Evolutionary conservation across 2,113 vertebrate species (phyloP).

Genomic region (Hippocampus barbouri): DNA sequence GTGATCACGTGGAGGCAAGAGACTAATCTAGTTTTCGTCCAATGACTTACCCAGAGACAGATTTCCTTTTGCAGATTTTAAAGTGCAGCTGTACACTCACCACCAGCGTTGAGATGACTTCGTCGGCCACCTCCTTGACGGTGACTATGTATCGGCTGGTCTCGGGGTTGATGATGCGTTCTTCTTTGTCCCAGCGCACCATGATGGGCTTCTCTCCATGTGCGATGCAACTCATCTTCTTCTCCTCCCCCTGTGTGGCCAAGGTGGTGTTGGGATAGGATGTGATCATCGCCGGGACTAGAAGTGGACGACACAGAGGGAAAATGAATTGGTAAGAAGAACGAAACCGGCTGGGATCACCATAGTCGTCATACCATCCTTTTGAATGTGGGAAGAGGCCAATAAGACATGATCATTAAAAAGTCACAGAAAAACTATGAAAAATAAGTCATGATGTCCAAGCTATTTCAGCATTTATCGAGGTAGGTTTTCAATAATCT

Average conservation of each 20-base stretch:
- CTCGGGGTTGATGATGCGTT: constrained; percentile 95
- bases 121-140: constrained; percentile 90
- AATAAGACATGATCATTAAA: too few species aligned
- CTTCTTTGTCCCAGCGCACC: constrained; percentile 98
- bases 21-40: background rate
- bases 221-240: constrained; percentile 92
- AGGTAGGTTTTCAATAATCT: too few species aligned
- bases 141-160: constrained; percentile 94
- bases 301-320: constrained; percentile 3
- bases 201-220: constrained; percentile 98
- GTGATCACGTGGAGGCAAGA: background rate
- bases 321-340: background rate
- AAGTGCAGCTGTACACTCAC: constrained; percentile 54
- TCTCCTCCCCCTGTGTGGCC: constrained; percentile 95
- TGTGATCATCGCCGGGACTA: constrained; percentile 99
- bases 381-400: background rate
- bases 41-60: background rate
- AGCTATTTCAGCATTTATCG: too few species aligned
- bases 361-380: background rate
- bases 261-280: constrained; percentile 97
- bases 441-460: too few species aligned
- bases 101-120: constrained; percentile 93
- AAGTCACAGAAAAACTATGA: too few species aligned
- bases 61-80: constrained; percentile 30
- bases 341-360: background rate